Percentiles rank a stretch among this genome's conserved stretches.
Evolutionary conservation across 2,113 vertebrate genomes (phyloP).

Genomic region (Brachypodius melanocephalos): DNA sequence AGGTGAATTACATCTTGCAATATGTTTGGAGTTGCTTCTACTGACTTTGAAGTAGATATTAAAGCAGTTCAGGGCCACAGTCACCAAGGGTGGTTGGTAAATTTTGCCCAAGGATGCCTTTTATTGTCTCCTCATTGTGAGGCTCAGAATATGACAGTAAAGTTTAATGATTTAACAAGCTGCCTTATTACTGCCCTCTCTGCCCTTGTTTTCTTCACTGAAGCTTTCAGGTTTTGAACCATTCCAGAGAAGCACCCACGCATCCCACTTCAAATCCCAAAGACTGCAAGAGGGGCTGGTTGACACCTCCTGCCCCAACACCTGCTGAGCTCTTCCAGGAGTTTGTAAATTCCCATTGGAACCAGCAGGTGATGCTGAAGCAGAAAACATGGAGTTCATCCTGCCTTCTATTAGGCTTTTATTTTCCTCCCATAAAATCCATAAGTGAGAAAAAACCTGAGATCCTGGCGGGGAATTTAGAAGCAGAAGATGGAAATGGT

Average conservation of each 20-base stretch:
- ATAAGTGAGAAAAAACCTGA: neutral
- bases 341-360: constrained; percentile 43
- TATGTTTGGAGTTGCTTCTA: neutral
- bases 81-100: neutral
- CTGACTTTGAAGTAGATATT: neutral
- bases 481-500: neutral
- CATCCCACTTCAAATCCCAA: neutral
- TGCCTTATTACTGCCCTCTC: neutral
- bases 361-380: constrained; percentile 66
- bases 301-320: neutral
- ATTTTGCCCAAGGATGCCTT: neutral
- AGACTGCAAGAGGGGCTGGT: neutral
- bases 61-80: neutral
- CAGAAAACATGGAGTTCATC: constrained; percentile 36
- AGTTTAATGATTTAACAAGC: neutral
- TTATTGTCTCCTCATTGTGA: neutral
- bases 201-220: neutral
- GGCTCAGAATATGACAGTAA: neutral
- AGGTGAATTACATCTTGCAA: neutral
- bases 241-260: neutral
- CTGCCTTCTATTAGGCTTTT: constrained; percentile 16
- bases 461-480: neutral
- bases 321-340: neutral
- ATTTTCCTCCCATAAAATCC: neutral
- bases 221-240: neutral